Evolutionary conservation across 2,888 invertebrate species (phyloP), one percentile per base, ranked within the genome.

Genomic region (Perizoma affinitatum): DNA sequence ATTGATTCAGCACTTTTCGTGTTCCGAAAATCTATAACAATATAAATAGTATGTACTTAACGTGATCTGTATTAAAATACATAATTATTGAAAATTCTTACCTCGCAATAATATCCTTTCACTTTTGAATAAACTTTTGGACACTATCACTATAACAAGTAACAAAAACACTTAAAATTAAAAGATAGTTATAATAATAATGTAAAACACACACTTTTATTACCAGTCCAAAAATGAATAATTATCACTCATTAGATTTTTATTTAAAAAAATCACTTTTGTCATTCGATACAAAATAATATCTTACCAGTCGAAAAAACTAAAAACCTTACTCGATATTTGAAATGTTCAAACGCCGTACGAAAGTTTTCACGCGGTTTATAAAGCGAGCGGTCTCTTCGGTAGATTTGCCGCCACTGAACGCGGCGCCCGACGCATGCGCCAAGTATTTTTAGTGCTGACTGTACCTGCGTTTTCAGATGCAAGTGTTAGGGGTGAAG

Each of bases 331-430:
- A 10, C 42, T 42, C 4, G 6, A 44, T 22, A 22, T 44, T 44
- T 11, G 6, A 22, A 11, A 22, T 22, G 22, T 22, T 22, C 4
- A 22, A 7, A 5, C 11, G 11, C 22, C 54, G 49, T 42, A 9
- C 57, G 53, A 57, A 61, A 61, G 61, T 61, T 62, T 62, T 6
- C 9, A 5, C 22, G 5, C 41, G n/a, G 43, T 10, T n/a, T 10
- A 5, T 33, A 10, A 33, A 53, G 54, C 63, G 63, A 41, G 63
- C 49, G 10, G 38, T 48, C 63, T 4, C 47, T 2, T 6, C 55
- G 38, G 43, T 10, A 22, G 41, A 10, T 75, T 74, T 74, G 57
- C 75, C 75, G 70, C 70, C 79, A 78, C 78, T 78, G 79, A 73
- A 58, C 42, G 42, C 9, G 6, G 22, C 6, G 10, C 34, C 33